Conservation (phyloP, 2,113 vertebrate genomes). For the Ibidorhyncha struthersii region DNA sequence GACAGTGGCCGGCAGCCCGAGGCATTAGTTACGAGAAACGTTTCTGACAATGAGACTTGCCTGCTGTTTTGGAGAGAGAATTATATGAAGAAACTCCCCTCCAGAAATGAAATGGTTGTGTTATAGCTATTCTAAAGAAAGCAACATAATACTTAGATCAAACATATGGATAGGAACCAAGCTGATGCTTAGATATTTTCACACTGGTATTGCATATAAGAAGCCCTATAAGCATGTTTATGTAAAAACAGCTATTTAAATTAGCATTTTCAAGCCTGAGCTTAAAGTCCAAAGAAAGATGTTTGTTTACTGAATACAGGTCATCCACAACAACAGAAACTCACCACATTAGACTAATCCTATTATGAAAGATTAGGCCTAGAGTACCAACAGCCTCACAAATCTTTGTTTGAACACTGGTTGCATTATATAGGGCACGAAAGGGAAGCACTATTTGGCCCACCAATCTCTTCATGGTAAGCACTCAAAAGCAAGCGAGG, state of each 20-base stretch:
- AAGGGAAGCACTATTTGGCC: not conserved
- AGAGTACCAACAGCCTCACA: constrained; percentile 14
- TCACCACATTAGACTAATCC: constrained; percentile 64
- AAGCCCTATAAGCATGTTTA: not conserved
- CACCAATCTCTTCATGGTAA: not conserved
- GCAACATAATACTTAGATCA: not conserved
- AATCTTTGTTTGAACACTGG: constrained; percentile 19
- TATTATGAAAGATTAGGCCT: constrained; percentile 60
- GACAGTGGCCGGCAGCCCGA: constrained; percentile 14
- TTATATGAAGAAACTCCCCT: not conserved
- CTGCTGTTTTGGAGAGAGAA: constrained; percentile 16
- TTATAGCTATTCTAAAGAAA: not conserved
- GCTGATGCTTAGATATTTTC: not conserved
- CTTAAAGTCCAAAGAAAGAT: constrained; percentile 52
- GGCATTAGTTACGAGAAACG: constrained; percentile 6
- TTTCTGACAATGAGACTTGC: not conserved
- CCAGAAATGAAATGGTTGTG: not conserved
- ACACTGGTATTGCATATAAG: not conserved
- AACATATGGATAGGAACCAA: not conserved
- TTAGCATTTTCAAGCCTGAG: constrained; percentile 3
- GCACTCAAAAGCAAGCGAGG: not conserved
- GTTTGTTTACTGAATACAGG: constrained; percentile 61
- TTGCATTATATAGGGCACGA: constrained; percentile 14
- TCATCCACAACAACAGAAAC: constrained; percentile 40
- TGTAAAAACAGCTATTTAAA: not conserved